Evolutionary conservation across 2,113 vertebrate genomes (phyloP).

Genomic region (Nematolebias whitei): DNA sequence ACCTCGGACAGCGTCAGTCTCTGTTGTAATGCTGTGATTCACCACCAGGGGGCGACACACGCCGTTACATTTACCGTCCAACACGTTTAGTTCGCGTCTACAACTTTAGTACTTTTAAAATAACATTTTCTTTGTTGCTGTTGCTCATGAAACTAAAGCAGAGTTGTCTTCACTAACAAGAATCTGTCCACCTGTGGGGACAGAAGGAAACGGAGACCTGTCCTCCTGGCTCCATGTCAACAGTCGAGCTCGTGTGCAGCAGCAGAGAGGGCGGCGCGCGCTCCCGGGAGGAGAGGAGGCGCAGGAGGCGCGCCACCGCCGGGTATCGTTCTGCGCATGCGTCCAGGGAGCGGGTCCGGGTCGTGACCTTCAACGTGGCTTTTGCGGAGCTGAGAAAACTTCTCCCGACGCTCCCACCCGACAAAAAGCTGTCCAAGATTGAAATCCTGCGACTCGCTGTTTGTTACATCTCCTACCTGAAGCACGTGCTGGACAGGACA

Average conservation of each 20-base stretch:
- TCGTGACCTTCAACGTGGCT: conserved; percentile 83
- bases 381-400: conserved; percentile 81
- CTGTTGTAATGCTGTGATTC: too few species aligned
- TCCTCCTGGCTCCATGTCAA: conserved; percentile 62
- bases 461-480: conserved; percentile 89
- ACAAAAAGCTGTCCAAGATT: conserved; percentile 85
- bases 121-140: neutral
- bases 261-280: conserved; percentile 46
- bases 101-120: too few species aligned
- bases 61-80: too few species aligned
- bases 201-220: conserved; percentile 83
- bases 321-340: conserved; percentile 81
- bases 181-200: conserved; percentile 82
- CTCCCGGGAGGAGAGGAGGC: conserved; percentile 88
- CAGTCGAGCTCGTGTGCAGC: conserved; percentile 72
- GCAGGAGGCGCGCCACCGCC: conserved; percentile 78
- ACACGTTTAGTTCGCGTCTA: too few species aligned
- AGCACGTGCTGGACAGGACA: conserved; percentile 89
- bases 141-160: conserved; percentile 70
- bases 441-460: conserved; percentile 87
- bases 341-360: conserved; percentile 80
- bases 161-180: conserved; percentile 88
- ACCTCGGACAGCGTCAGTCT: conserved; percentile 53
- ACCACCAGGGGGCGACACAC: too few species aligned
- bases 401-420: conserved; percentile 83